Base-by-base conservation (phyloP, 1,140 invertebrate species). In the Tetranychus urticae region DNA sequence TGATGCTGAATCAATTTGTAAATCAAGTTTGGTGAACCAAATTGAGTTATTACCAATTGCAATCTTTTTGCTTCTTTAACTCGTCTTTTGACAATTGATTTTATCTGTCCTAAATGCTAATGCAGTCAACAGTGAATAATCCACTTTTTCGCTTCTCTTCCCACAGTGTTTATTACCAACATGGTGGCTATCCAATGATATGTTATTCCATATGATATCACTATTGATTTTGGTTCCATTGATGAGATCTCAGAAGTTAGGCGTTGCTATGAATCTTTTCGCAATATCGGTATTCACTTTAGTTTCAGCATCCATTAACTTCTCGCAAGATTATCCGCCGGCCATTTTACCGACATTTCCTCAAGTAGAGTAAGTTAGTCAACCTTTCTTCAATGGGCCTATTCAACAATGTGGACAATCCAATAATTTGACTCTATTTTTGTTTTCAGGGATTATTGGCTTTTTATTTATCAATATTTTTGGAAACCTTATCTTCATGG, bases 401-500 rank as follows among this genome's bases (percentile, higher is more conserved):
- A 12, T 8, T 47, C 46, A 8, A 47, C 23, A 2, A 0, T 14
- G 12, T 14, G 2, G 13, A 47, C 12, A 47, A 23, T 23, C 23
- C 23, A 23, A 23, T 23, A 23, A 23, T 0, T 23, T 23, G 23
- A 47, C 46, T 47, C 0, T 46, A 8, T 14, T 47, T 47, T 47
- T 47, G 13, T 55, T 36, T 59, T 37, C 59, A 63, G 36, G n/a
- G 46, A 58, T 12, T 61, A 48, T 7, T 48, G 39, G 39, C 13
- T 5, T 56, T 23, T 60, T 35, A 47, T 45, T 50, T 14, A n/a
- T 34, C 14, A 31, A 13, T 50, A 39, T 33, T 60, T 60, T 52
- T 60, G 48, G 46, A 50, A 50, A 50, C 59, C 59, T 14, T 50
- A 60, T 60, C 31, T 48, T 7, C 59, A 60, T 42, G 59, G 34